Base-by-base conservation (phyloP, 2,888 invertebrate genomes). In the Sisyra nigra region DNA sequence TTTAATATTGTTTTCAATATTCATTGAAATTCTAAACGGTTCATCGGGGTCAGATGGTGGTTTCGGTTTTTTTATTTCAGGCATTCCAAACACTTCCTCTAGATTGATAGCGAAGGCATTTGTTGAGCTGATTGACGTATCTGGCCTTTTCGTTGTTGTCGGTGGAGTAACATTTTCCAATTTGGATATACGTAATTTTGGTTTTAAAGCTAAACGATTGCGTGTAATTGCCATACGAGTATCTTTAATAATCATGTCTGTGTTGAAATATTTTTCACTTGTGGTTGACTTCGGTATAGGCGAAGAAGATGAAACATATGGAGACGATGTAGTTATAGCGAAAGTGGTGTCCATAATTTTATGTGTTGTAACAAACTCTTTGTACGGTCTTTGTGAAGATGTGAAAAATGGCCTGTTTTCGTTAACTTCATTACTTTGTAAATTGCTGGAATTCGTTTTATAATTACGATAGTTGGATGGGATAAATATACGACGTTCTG, bases 161-260 rank as follows among this genome's bases (percentile, higher is more conserved):
- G 53, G 48, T 47, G 60, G 58, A 4, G 61, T 60, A 45, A 64
- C 53, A 46, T 14, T 52, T 60, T 52, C 49, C 3, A 60, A 58
- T 24, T 59, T 46, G 33, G 46, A 43, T 13, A 36, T 38, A 42
- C 48, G 52, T 15, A 50, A 30, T 47, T 51, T 52, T 6, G 53
- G 64, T 59, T 13, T 61, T 57, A 40, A 57, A 52, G 49, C 63
- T 19, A 62, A 49, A 29, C 63, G 59, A 53, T 65, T 66, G 48
- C 59, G 62, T 53, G 62, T 65, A 19, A 63, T 50, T 48, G 61
- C 58, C 46, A 64, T 62, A 44, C 43, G 37, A 43, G 37, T 45
- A 19, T 35, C 45, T 42, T 32, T 46, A 41, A 31, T 44, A 34
- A 37, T 42, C 13, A 13, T 40, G 40, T 35, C 36, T 6, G 13